Evolutionary conservation across 1,140 invertebrate species (phyloP), one percentile per base, ranked within the genome.

Genomic region (Wiebesia pumilae): DNA sequence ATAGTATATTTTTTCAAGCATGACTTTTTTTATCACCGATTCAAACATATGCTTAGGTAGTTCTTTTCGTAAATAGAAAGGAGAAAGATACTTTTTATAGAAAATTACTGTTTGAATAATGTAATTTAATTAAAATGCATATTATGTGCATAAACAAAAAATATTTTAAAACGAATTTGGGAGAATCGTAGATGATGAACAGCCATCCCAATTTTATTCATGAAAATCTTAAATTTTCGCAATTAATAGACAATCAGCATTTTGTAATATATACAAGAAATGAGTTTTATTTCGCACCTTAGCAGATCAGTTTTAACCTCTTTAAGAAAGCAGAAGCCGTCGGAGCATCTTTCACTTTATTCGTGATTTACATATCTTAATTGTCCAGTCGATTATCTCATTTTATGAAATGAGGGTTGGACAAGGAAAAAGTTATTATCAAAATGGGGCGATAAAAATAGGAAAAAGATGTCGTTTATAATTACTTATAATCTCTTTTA

Each of bases 351-450:
- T 89, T 89, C 77, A 89, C 88, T 88, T 89, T 62, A 83, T 89
- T 89, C 85, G 88, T 62, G 62, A 81, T 86, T 73, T 87, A 90
- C 90, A 90, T 90, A 90, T 90, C 89, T 89, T 90, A 65, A 89
- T 90, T 89, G 87, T 88, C 87, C 81, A 82, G 89, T 88, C 86
- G 84, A 86, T 89, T 90, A 90, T 90, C 88, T 90, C 81, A 87
- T 88, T 89, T 86, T 86, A 87, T 87, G 87, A 89, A 89, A 88
- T 88, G 84, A 88, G 83, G n/a, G 24, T 54, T 54, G 40, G 77
- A 77, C 75, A 51, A 38, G 43, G 62, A 54, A 85, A 85, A 79
- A 69, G 21, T 65, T 84, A 62, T 85, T 85, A 85, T 80, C 83
- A 54, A 80, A 84, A 85, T 69, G 38, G 58, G 38, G 4, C 73